phyloP scores from a whole-genome alignment of 2,888 invertebrate genomes.

The Chymomyza fuscimana region DNA sequence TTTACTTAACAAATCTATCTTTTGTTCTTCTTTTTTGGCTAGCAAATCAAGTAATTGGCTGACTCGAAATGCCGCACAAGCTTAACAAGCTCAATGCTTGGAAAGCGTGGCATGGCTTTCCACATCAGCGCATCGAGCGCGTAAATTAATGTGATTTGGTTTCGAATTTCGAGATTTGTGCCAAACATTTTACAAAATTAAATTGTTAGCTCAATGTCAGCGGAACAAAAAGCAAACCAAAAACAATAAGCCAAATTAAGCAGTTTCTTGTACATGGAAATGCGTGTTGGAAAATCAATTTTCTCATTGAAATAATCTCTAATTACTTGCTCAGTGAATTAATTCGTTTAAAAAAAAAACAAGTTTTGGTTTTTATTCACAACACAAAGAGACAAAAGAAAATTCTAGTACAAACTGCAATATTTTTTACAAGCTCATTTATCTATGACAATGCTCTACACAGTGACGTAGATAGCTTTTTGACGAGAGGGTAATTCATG shows the following conservation, averaged over 20 bases:
- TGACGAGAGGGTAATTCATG: too few relatives aligned
- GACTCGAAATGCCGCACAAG: neutral
- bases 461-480: too few relatives aligned
- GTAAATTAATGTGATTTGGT: conserved; percentile 25
- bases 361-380: neutral
- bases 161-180: conserved; percentile 19
- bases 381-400: neutral
- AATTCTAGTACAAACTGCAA: neutral
- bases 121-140: conserved; percentile 44
- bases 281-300: conserved; percentile 32
- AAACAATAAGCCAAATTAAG: conserved; percentile 1
- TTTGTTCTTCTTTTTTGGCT: too few relatives aligned
- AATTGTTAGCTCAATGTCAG: conserved; percentile 19
- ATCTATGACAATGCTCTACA: too few relatives aligned
- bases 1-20: neutral
- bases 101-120: conserved; percentile 44
- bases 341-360: conserved; percentile 27
- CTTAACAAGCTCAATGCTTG: neutral
- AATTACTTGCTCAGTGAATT: conserved; percentile 16
- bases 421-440: neutral
- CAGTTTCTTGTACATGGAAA: conserved; percentile 1
- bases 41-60: neutral
- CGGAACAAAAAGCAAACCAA: conserved; percentile 1
- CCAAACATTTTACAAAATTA: conserved; percentile 25
- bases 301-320: conserved; percentile 6